Evolutionary conservation across 2,113 vertebrate genomes (phyloP).

Genomic region (Ptilonorhynchus violaceus): DNA sequence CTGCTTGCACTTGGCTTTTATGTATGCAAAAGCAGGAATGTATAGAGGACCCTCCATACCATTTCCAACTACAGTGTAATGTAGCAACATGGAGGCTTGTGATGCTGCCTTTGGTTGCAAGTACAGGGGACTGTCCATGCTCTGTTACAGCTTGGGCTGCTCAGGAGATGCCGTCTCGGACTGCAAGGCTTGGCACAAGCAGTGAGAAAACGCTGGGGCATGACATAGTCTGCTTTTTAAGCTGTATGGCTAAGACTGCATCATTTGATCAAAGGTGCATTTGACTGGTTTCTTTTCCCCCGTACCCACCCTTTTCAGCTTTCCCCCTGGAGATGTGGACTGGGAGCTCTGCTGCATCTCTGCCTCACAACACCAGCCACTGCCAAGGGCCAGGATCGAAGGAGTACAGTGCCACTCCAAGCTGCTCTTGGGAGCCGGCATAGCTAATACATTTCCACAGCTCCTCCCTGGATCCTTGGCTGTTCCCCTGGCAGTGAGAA

Average conservation of each 20-base stretch:
- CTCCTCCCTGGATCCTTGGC: background rate
- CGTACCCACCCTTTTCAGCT: background rate
- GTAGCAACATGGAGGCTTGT: fast-evolving
- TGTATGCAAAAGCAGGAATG: background rate
- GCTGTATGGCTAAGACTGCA: background rate
- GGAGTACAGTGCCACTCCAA: background rate
- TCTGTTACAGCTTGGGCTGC: background rate
- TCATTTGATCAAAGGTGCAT: background rate
- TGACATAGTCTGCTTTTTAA: background rate
- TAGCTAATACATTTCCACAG: background rate
- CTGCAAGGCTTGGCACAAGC: background rate
- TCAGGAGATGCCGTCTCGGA: background rate
- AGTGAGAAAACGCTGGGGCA: background rate
- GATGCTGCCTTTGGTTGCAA: background rate
- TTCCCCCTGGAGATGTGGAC: fast-evolving
- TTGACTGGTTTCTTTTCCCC: background rate
- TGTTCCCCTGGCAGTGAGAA: constrained; percentile 40
- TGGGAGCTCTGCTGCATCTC: background rate
- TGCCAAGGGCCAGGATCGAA: background rate
- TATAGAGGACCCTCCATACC: background rate
- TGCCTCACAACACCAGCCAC: fast-evolving
- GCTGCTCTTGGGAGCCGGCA: background rate
- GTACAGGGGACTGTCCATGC: background rate
- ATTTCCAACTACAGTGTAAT: fast-evolving
- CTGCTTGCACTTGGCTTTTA: background rate